Evolutionary conservation across 2,113 vertebrate genomes (phyloP).

Genomic region (Chiloscyllium plagiosum): DNA sequence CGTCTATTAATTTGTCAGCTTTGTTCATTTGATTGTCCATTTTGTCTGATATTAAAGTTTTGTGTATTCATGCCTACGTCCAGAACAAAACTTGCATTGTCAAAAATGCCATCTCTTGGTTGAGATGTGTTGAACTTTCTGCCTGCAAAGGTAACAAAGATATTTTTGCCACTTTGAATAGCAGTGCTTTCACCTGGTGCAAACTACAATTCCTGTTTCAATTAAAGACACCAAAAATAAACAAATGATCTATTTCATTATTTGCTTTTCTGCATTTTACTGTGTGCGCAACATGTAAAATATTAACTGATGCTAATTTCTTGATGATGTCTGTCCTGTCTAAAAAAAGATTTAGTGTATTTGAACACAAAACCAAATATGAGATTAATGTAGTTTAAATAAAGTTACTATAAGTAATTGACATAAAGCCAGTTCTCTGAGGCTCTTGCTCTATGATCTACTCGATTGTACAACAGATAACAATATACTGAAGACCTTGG

Average conservation of each 20-base stretch:
- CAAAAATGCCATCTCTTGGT: neutral
- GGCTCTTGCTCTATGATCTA: neutral
- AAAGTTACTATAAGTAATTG: neutral
- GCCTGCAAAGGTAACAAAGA: neutral
- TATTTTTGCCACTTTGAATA: neutral
- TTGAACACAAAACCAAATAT: neutral
- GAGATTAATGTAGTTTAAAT: neutral
- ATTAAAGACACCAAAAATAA: neutral
- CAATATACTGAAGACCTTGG: neutral
- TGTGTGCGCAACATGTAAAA: neutral
- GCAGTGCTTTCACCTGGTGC: neutral
- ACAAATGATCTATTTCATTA: neutral
- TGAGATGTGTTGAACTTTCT: neutral
- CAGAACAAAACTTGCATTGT: neutral
- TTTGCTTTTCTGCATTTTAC: neutral
- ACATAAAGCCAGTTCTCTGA: neutral
- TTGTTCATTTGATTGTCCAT: neutral
- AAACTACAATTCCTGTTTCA: neutral
- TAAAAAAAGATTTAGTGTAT: neutral
- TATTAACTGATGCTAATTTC: neutral
- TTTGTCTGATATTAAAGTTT: neutral
- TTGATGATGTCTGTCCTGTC: neutral
- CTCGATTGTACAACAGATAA: slow-evolving; percentile 2
- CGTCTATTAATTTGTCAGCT: neutral
- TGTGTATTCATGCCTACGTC: neutral